Conservation (phyloP, 1,140 invertebrate genomes). For the Drosophila setifemur region DNA sequence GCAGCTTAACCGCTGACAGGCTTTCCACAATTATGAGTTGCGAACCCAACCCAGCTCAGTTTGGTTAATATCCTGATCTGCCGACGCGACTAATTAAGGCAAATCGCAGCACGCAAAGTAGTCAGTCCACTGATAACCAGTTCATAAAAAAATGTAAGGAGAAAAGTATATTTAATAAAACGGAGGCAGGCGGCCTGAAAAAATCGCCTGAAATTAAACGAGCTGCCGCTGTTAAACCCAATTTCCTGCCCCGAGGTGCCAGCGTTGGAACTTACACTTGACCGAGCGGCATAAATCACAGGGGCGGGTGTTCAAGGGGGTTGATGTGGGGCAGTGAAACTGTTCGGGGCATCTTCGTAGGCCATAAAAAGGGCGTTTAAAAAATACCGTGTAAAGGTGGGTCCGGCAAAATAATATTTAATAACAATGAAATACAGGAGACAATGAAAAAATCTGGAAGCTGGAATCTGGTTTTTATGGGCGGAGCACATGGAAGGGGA, state of each 20-base stretch:
- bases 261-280: slow-evolving; percentile 71
- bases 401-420: slow-evolving; percentile 65
- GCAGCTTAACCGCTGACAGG: slow-evolving; percentile 44
- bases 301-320: background rate
- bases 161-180: slow-evolving; percentile 71
- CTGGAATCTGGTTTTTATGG: too few relatives aligned
- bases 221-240: slow-evolving; percentile 72
- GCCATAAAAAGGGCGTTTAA: slow-evolving; percentile 62
- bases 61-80: slow-evolving; percentile 43
- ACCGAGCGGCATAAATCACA: slow-evolving; percentile 74
- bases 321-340: background rate
- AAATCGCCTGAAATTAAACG: slow-evolving; percentile 70
- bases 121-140: slow-evolving; percentile 58
- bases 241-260: slow-evolving; percentile 63
- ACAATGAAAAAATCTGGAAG: slow-evolving; percentile 45
- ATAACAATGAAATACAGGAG: slow-evolving; percentile 68
- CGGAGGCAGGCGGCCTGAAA: slow-evolving; percentile 36
- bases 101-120: slow-evolving; percentile 72
- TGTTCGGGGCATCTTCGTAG: slow-evolving; percentile 34
- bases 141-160: slow-evolving; percentile 48
- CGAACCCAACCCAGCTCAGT: slow-evolving; percentile 18
- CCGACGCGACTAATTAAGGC: slow-evolving; percentile 66
- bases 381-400: slow-evolving; percentile 52
- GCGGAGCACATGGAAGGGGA: background rate
- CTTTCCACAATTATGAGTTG: slow-evolving; percentile 51